Conservation (phyloP, 2,113 vertebrate genomes). For the Trichomycterus rosablanca region DNA sequence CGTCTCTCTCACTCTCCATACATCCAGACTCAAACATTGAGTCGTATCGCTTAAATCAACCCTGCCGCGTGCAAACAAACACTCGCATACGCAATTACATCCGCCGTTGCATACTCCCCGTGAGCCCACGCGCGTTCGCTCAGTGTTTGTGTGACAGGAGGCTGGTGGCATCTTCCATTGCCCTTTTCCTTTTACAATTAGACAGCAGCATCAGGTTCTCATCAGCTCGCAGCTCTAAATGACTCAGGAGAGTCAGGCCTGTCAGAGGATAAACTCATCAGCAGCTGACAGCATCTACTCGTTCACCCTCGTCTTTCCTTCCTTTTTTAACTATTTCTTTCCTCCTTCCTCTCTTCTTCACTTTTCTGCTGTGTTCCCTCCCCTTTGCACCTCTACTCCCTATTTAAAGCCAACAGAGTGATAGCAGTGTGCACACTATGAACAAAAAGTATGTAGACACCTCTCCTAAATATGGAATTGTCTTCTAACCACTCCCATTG, state of each 20-base stretch:
- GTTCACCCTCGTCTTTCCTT: constrained; percentile 29
- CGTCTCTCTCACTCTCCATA: constrained; percentile 51
- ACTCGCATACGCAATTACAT: constrained; percentile 25
- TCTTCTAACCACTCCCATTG: too few species aligned
- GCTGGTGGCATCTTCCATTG: constrained; percentile 34
- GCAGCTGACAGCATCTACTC: constrained; percentile 53
- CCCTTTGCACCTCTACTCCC: background rate
- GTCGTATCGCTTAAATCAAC: constrained; percentile 29
- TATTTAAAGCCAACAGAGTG: too few species aligned
- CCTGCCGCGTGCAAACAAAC: constrained; percentile 24
- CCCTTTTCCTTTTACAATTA: constrained; percentile 53
- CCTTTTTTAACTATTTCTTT: background rate
- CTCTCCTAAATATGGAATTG: too few species aligned
- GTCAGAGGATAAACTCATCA: constrained; percentile 67
- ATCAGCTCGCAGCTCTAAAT: constrained; percentile 61
- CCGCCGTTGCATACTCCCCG: background rate
- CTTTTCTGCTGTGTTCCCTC: background rate
- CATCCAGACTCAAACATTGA: constrained; percentile 28
- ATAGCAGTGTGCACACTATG: too few species aligned
- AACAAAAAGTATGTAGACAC: too few species aligned
- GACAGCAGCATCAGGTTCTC: constrained; percentile 59
- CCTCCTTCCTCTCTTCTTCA: background rate
- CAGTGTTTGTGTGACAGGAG: constrained; percentile 2
- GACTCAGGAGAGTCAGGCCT: constrained; percentile 57
- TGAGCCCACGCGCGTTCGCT: background rate